These are phyloP conservation scores for Buathra laborator DNA, from an alignment of 2,888 invertebrate species.

Conservation along the genomic window DNA sequence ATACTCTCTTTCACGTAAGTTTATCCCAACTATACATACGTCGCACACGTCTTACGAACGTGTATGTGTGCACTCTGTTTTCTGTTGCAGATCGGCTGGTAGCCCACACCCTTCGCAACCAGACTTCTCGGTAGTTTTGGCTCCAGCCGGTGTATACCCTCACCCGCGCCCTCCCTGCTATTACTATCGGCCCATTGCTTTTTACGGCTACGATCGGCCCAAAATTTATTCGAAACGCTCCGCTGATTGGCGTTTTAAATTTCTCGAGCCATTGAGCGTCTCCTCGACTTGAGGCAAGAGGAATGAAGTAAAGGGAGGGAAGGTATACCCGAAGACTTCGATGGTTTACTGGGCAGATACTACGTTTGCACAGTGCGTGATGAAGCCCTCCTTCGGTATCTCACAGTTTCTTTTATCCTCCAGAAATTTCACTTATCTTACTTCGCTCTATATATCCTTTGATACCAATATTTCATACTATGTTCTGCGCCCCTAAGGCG, in stretches of 20 bases:
- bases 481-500: background rate
- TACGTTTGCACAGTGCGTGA: slow-evolving; percentile 26
- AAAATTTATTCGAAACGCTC: slow-evolving; percentile 79
- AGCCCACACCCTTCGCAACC: slow-evolving; percentile 47
- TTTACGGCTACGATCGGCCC: slow-evolving; percentile 80
- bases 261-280: slow-evolving; percentile 80
- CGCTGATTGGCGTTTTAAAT: slow-evolving; percentile 83
- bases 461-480: background rate
- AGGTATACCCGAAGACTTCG: background rate
- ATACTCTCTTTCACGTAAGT: slow-evolving; percentile 31
- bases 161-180: slow-evolving; percentile 60
- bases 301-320: slow-evolving; percentile 15
- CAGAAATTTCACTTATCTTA: slow-evolving; percentile 9
- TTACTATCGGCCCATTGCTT: slow-evolving; percentile 82
- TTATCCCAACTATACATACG: background rate
- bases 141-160: slow-evolving; percentile 68
- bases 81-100: slow-evolving; percentile 37
- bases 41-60: slow-evolving; percentile 3
- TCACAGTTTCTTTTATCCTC: slow-evolving; percentile 44
- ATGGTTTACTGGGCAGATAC: slow-evolving; percentile 32
- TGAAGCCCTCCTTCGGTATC: slow-evolving; percentile 10
- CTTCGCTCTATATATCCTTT: slow-evolving; percentile 4
- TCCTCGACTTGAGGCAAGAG: slow-evolving; percentile 23
- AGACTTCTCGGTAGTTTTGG: slow-evolving; percentile 75
- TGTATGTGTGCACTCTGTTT: slow-evolving; percentile 29